These are phyloP conservation scores for Chironomus tepperi DNA, from an alignment of 1,140 invertebrate genomes.

Conservation along the genomic window DNA sequence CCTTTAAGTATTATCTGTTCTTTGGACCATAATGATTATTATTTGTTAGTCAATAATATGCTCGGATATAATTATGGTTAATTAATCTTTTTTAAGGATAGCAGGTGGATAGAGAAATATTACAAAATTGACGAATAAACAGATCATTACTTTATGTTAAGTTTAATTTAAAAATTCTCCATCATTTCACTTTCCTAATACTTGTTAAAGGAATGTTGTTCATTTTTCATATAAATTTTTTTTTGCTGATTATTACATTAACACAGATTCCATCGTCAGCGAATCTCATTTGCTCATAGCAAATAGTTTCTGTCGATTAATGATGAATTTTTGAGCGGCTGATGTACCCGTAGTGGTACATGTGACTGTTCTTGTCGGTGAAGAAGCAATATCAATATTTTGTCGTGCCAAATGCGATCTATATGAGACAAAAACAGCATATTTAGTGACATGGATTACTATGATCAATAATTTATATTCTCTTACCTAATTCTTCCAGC, in stretches of 20 bases:
- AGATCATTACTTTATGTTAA: too few relatives aligned
- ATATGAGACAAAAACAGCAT: background rate
- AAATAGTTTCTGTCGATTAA: constrained; percentile 16
- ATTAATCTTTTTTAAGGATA: too few relatives aligned
- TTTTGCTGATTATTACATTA: constrained; percentile 40
- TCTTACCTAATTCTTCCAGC: constrained; percentile 90
- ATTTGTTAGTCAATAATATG: background rate
- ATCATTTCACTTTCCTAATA: background rate
- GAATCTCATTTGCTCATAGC: constrained; percentile 47
- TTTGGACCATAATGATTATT: background rate
- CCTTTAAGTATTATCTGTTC: too few relatives aligned
- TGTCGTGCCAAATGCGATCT: constrained; percentile 44
- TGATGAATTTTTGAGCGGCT: constrained; percentile 30
- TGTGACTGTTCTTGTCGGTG: constrained; percentile 26
- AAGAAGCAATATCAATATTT: constrained; percentile 37
- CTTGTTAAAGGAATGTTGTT: too few relatives aligned
- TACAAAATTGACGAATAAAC: constrained; percentile 4
- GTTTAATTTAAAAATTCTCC: background rate
- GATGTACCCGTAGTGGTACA: constrained; percentile 34
- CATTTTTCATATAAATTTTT: too few relatives aligned
- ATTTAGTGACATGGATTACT: too few relatives aligned
- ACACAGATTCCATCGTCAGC: constrained; percentile 51
- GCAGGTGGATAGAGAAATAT: background rate
- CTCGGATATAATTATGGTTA: too few relatives aligned
- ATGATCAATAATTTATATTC: background rate